These are phyloP conservation scores for Pseudobourletiella spinata DNA, from an alignment of 1,140 invertebrate genomes.

Conservation along the genomic window DNA sequence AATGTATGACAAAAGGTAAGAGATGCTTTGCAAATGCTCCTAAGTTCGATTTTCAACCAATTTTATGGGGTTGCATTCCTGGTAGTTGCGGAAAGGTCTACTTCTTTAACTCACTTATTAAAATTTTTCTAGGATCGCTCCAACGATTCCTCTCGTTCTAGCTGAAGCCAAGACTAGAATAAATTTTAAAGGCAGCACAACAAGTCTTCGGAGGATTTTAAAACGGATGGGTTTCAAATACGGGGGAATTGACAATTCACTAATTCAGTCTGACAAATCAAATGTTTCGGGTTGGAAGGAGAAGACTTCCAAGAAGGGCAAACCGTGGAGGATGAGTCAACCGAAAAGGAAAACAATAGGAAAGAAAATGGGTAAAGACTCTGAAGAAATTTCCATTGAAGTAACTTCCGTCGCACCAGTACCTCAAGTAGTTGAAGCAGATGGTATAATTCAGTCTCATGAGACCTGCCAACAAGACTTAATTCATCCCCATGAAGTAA, in stretches of 20 bases:
- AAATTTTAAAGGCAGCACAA: constrained; percentile 30
- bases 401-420: neutral
- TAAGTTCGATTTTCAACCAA: too few species aligned
- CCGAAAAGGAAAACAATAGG: neutral
- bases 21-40: neutral
- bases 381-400: neutral
- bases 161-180: constrained; percentile 24
- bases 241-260: constrained; percentile 3
- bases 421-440: neutral
- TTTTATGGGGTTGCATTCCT: too few species aligned
- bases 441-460: neutral
- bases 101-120: too few species aligned
- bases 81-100: too few species aligned
- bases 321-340: neutral
- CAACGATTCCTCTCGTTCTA: constrained; percentile 26
- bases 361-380: neutral
- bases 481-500: neutral
- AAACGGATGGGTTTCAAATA: constrained; percentile 26
- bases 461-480: neutral
- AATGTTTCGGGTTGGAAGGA: constrained; percentile 9
- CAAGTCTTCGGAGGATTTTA: constrained; percentile 32
- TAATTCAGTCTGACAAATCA: constrained; percentile 6
- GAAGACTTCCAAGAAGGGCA: neutral
- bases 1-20: constrained; percentile 25
- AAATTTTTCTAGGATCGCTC: constrained; percentile 21